Percentiles rank a stretch among this genome's conserved stretches.
These are phyloP conservation scores for Phytoseiulus persimilis DNA, from an alignment of 2,888 invertebrate genomes.

Conservation along the genomic window DNA sequence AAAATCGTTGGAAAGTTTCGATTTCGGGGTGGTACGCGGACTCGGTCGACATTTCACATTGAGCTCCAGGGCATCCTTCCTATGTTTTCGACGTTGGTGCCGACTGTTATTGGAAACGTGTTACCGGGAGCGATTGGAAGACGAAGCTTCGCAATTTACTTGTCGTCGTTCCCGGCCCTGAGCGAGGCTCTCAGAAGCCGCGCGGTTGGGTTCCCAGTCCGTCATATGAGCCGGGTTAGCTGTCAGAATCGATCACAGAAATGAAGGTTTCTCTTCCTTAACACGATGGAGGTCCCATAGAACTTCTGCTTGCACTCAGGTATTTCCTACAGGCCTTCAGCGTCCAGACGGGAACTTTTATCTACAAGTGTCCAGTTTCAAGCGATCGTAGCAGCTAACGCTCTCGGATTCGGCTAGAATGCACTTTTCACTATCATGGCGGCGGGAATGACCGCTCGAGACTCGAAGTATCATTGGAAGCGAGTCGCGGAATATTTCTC, in stretches of 20 bases:
- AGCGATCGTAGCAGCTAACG: not conserved
- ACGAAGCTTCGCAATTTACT: no score
- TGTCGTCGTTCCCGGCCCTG: no score
- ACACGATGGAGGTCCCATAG: not conserved
- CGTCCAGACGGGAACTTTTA: not conserved
- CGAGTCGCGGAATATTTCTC: not conserved
- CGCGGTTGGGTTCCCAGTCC: no score
- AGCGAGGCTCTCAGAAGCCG: no score
- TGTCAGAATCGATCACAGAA: not conserved
- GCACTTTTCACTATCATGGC: not conserved
- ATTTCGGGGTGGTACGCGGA: no score
- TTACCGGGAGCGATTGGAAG: no score
- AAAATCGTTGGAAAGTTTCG: no score
- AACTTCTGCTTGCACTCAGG: not conserved
- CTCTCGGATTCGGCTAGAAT: not conserved
- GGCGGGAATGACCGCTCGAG: not conserved
- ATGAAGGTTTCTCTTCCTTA: not conserved
- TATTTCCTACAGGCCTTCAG: not conserved
- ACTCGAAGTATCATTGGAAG: not conserved
- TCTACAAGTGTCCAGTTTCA: not conserved
- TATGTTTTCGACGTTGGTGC: no score
- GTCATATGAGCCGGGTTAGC: no score
- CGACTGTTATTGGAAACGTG: no score
- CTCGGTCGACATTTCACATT: no score
- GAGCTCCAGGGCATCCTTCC: no score